Percentiles rank a stretch among this genome's conserved stretches.
Conservation (phyloP, 2,797 vertebrate species). For the Pipistrellus kuhlii region DNA sequence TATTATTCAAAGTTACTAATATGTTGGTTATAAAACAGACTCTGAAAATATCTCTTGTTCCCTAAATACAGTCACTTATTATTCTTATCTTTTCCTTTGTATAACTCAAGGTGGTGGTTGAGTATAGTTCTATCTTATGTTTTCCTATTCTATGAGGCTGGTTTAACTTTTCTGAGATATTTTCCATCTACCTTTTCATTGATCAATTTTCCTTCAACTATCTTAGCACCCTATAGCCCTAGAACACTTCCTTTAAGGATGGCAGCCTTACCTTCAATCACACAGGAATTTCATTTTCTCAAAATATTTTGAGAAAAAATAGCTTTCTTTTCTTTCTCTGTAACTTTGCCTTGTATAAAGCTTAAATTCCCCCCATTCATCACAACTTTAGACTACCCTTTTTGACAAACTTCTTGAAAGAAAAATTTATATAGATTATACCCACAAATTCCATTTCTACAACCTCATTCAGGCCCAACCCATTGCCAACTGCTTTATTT, state of each 20-base stretch:
- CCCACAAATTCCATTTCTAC: neutral
- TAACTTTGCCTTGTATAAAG: neutral
- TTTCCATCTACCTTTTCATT: neutral
- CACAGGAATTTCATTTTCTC: neutral
- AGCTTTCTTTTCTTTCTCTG: neutral
- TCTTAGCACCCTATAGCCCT: neutral
- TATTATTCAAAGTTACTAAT: slow-evolving; percentile 5
- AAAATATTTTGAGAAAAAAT: neutral
- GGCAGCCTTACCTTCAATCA: neutral
- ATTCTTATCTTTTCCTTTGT: neutral
- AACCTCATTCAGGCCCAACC: neutral
- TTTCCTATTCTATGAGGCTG: neutral
- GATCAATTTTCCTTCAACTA: neutral
- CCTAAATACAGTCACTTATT: neutral
- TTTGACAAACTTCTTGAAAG: neutral
- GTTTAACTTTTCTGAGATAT: neutral
- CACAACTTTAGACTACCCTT: neutral
- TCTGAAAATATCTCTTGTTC: slow-evolving; percentile 42
- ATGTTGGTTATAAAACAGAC: neutral
- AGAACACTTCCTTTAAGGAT: neutral
- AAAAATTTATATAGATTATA: slow-evolving; percentile 12
- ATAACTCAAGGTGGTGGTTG: slow-evolving; percentile 15
- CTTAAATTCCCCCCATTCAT: slow-evolving; percentile 1
- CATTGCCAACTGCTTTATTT: slow-evolving; percentile 8
- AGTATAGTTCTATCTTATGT: neutral